These are phyloP conservation scores for Andricus curvator DNA, from an alignment of 2,888 invertebrate genomes.

Conservation along the genomic window DNA sequence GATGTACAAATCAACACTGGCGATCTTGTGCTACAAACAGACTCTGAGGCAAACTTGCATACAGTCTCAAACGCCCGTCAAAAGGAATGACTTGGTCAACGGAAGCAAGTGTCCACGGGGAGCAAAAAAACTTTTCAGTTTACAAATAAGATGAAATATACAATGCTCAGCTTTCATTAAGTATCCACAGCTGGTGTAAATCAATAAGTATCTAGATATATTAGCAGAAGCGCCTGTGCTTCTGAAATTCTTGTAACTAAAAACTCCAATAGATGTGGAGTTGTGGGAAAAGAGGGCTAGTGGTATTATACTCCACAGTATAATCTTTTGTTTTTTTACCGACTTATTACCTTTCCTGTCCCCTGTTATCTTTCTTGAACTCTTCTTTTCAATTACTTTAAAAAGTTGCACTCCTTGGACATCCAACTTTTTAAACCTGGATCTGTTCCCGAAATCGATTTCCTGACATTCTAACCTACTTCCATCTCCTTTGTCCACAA, in stretches of 20 bases:
- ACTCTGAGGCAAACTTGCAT: constrained; percentile 2
- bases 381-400: neutral
- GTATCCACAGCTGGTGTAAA: neutral
- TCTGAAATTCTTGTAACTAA: no score
- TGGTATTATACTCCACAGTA: no score
- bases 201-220: neutral
- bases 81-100: constrained; percentile 24
- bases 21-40: constrained; percentile 25
- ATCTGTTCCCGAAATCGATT: neutral
- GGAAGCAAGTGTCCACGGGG: neutral
- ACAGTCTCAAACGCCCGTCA: neutral
- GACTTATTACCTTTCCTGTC: no score
- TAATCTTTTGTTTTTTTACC: no score
- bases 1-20: constrained; percentile 7
- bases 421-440: neutral
- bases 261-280: no score
- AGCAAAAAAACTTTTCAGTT: constrained; percentile 15
- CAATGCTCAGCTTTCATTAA: neutral
- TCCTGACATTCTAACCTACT: neutral
- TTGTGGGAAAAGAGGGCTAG: no score
- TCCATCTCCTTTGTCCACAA: neutral
- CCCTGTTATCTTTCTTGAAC: no score
- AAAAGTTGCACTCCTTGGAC: no score
- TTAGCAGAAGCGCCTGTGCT: neutral
- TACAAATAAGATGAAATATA: neutral